phyloP scores from a whole-genome alignment of 1,140 invertebrate species.

The Papilio glaucus region DNA sequence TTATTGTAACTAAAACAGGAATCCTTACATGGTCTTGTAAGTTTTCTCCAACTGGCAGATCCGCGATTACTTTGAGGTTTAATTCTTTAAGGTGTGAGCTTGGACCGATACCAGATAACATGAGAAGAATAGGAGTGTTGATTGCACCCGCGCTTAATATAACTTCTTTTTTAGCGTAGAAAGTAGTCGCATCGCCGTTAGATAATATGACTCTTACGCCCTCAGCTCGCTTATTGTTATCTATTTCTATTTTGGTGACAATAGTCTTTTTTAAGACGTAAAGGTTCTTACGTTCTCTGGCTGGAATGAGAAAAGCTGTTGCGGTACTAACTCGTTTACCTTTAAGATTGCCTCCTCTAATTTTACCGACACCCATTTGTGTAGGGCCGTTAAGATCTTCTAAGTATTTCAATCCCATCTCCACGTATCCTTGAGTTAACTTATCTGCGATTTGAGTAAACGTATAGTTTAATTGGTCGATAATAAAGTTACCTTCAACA shows the following conservation, averaged over 20 bases:
- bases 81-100: conserved; percentile 84
- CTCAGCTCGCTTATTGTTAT: conserved; percentile 47
- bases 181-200: conserved; percentile 74
- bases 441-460: conserved; percentile 59
- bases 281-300: conserved; percentile 86
- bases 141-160: conserved; percentile 89
- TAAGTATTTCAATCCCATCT: conserved; percentile 68
- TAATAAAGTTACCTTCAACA: conserved; percentile 64
- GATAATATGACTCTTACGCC: conserved; percentile 61
- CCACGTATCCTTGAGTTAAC: conserved; percentile 73
- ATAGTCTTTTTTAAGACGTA: conserved; percentile 83
- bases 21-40: conserved; percentile 90
- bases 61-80: conserved; percentile 84
- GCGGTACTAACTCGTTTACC: conserved; percentile 87
- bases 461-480: conserved; percentile 70
- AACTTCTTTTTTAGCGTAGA: conserved; percentile 87
- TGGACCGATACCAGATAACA: conserved; percentile 73
- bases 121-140: conserved; percentile 86
- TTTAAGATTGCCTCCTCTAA: conserved; percentile 73
- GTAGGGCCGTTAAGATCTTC: conserved; percentile 78
- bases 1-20: conserved; percentile 85
- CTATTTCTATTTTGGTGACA: conserved; percentile 58
- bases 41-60: conserved; percentile 90
- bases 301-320: conserved; percentile 85
- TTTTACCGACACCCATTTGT: conserved; percentile 79